phyloP scores from a whole-genome alignment of 2,113 vertebrate species.

The Heterotilapia buettikoferi region DNA sequence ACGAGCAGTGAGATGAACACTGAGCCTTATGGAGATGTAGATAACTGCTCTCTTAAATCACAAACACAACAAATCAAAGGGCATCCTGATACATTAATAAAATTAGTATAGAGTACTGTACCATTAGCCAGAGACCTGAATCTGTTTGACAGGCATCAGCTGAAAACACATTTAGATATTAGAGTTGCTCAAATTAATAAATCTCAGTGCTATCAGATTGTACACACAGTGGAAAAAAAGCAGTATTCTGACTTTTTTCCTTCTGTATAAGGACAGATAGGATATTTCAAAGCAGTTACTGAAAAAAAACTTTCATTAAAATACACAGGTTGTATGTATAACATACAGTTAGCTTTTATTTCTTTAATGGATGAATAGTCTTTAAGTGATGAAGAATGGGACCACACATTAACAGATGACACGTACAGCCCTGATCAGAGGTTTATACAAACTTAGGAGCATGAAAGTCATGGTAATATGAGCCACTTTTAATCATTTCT shows the following conservation, averaged over 20 bases:
- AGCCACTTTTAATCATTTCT: fast-evolving
- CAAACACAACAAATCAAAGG: not conserved
- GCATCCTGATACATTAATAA: not conserved
- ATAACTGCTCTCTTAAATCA: not conserved
- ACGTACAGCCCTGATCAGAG: not conserved
- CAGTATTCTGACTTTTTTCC: not conserved
- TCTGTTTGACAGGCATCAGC: not conserved
- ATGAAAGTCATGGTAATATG: not conserved
- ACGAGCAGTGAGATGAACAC: not conserved
- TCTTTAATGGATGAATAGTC: not conserved
- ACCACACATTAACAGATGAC: not conserved
- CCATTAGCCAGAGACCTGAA: not conserved
- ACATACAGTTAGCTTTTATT: not conserved
- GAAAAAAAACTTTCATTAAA: fast-evolving
- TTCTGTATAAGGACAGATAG: not conserved
- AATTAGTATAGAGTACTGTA: not conserved
- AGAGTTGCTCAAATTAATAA: not conserved
- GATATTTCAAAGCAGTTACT: not conserved
- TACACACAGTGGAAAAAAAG: not conserved
- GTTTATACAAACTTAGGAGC: not conserved
- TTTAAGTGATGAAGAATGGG: not conserved
- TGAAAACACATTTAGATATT: not conserved
- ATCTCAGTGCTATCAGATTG: not conserved
- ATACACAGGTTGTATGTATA: not conserved
- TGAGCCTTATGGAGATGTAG: not conserved